Evolutionary conservation across 2,888 invertebrate genomes (phyloP).

Genomic region (Acronicta leporina): DNA sequence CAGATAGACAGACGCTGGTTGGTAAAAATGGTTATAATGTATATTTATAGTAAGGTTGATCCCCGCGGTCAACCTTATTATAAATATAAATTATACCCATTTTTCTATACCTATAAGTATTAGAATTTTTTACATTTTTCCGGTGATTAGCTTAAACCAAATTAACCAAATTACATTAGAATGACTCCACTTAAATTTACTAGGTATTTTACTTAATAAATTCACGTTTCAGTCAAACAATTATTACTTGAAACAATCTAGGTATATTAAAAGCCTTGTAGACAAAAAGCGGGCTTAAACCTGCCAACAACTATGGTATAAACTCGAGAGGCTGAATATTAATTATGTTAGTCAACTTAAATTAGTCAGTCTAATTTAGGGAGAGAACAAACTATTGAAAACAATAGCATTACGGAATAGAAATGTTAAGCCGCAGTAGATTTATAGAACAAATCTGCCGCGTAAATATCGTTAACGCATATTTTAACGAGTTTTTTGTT

Average conservation of each 20-base stretch:
- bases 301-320: conserved; percentile 30
- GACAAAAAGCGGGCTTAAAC: conserved; percentile 43
- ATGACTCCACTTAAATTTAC: neutral
- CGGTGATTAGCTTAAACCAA: too few species aligned
- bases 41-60: too few species aligned
- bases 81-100: too few species aligned
- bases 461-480: too few species aligned
- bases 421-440: conserved; percentile 22
- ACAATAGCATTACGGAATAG: conserved; percentile 43
- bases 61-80: too few species aligned
- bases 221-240: conserved; percentile 27
- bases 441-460: neutral
- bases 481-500: too few species aligned
- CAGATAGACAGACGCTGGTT: too few species aligned
- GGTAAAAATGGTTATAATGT: too few species aligned
- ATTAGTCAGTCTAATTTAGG: conserved; percentile 34
- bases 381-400: conserved; percentile 32
- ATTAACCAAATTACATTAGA: too few species aligned
- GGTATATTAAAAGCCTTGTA: conserved; percentile 37
- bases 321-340: conserved; percentile 49
- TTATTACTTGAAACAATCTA: conserved; percentile 30
- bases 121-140: too few species aligned
- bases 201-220: conserved; percentile 33
- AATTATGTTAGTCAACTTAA: conserved; percentile 49
- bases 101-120: too few species aligned